Evolutionary conservation across 2,113 vertebrate species (phyloP).

Genomic region (Cebidichthys violaceus): DNA sequence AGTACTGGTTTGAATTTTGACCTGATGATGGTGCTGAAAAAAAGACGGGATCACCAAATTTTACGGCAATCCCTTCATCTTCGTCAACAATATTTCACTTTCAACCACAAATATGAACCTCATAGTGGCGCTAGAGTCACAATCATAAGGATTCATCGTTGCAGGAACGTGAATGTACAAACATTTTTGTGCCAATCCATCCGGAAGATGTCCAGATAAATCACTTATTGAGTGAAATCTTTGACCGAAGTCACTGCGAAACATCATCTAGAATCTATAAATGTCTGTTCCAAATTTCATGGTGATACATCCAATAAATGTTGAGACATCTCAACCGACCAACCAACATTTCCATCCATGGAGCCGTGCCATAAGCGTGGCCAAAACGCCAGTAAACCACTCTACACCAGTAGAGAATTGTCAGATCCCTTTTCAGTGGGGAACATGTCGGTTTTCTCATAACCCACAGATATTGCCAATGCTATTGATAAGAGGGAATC

Average conservation of each 20-base stretch:
- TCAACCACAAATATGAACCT: not conserved
- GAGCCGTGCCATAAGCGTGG: not conserved
- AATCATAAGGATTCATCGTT: not conserved
- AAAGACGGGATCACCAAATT: not conserved
- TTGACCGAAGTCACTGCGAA: not conserved
- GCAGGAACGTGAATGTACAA: not conserved
- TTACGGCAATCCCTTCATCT: not conserved
- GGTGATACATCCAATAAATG: not conserved
- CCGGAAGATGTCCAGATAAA: not conserved
- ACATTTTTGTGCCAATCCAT: not conserved
- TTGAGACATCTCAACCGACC: not conserved
- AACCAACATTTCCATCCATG: not conserved
- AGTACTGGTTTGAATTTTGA: not conserved
- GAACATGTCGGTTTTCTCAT: conserved; percentile 8
- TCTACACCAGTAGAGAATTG: not conserved
- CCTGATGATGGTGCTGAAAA: not conserved
- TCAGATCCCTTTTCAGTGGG: conserved; percentile 6
- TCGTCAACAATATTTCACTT: not conserved
- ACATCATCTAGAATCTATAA: not conserved
- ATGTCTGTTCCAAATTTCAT: not conserved
- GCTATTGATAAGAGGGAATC: conserved; percentile 25
- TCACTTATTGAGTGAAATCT: not conserved
- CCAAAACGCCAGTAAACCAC: not conserved
- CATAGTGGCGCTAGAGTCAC: not conserved
- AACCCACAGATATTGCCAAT: conserved; percentile 32